Evolutionary conservation across 2,888 invertebrate species (phyloP), one percentile per base, ranked within the genome.

Genomic region (Oligia strigilis): DNA sequence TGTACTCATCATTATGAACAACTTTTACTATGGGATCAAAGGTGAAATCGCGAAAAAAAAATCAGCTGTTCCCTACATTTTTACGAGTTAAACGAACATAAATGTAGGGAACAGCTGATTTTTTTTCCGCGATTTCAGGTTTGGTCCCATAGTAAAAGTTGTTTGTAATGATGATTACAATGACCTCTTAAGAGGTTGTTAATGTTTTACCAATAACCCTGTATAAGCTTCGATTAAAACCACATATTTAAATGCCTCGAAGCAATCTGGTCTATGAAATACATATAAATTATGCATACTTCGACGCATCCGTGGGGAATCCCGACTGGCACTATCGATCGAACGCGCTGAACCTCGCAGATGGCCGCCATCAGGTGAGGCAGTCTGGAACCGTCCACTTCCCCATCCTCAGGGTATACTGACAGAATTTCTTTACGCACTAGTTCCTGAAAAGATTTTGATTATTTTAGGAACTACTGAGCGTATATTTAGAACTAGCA

Each of bases 321-420:
- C 6, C 99, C 99, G 55, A 98, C 95, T 0, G 99, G 99, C 1
- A 98, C 98, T 6, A 98, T 98, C 0, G 98, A 98, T 49, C 98
- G 97, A 65, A 99, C 97, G 74, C 99, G 97, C 92, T 98, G 98
- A 0, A 98, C 97, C 95, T 99, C 99, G 78, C 98, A 97, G 60
- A 99, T 97, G 23, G 98, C 97, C 23, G 99, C 99, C 95, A 98
- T 98, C 13, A 98, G 94, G 85, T 97, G 97, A 0, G 98, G 97
- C 84, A 98, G 92, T 43, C 92, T 92, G 0, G 95, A 86, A 75
- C 97, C 92, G 84, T 98, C 98, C 1, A 97, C 97, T 72, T 98
- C 94, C 4, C 96, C 97, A 46, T 98, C 95, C 52, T 95, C 95
- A 9, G 97, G 97, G 85, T 94, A 97, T 19, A 93, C 92, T 17